These are phyloP conservation scores for Tetropium fuscum DNA, from an alignment of 2,888 invertebrate genomes.

Conservation along the genomic window DNA sequence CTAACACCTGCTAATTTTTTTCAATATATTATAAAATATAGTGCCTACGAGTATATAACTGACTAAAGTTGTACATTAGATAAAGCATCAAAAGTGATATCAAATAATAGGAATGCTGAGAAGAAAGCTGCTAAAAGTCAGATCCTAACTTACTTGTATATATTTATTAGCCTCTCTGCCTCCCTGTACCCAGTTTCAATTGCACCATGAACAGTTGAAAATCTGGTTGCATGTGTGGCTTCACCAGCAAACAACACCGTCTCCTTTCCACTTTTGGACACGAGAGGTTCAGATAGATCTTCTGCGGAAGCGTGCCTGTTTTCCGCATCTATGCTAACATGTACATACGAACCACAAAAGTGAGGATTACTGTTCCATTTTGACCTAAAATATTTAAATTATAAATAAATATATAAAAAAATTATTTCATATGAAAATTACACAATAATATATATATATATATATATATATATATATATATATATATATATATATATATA, in stretches of 20 bases:
- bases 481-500: too few relatives aligned
- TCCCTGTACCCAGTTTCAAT: constrained; percentile 69
- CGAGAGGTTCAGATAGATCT: constrained; percentile 72
- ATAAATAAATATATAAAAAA: background rate
- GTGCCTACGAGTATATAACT: too few relatives aligned
- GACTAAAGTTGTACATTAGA: too few relatives aligned
- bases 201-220: constrained; percentile 71
- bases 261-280: constrained; percentile 63
- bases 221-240: constrained; percentile 67
- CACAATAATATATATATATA: too few relatives aligned
- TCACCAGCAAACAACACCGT: constrained; percentile 74
- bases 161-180: constrained; percentile 65
- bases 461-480: too few relatives aligned
- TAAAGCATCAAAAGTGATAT: background rate
- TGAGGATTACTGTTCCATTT: constrained; percentile 78
- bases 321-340: constrained; percentile 69
- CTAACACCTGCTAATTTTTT: too few relatives aligned
- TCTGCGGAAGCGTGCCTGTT: constrained; percentile 66
- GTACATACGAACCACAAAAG: constrained; percentile 80
- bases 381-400: constrained; percentile 68
- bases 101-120: background rate
- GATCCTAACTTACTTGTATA: constrained; percentile 52
- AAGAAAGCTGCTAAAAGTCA: background rate
- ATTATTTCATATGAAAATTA: constrained; percentile 1
- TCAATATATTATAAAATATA: too few relatives aligned